A percentile compares a stretch with the other conserved stretches of the same genome.
These are phyloP conservation scores for Stenchaetothrips biformis DNA, from an alignment of 2,888 invertebrate genomes.

Conservation along the genomic window DNA sequence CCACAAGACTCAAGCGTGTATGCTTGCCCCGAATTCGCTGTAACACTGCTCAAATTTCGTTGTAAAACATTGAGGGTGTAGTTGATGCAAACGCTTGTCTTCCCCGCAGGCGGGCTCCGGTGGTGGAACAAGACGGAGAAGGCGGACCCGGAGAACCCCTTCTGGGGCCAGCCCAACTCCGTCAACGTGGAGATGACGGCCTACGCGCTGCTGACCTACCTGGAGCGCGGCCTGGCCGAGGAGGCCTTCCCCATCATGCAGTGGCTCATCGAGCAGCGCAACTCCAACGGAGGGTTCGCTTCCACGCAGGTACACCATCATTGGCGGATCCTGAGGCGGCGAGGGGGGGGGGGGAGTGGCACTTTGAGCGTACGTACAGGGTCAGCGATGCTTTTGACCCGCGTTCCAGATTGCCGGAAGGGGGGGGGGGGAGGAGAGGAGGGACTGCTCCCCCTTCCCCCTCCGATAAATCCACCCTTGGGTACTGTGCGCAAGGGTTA, in stretches of 20 bases:
- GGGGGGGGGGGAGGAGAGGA: too few relatives aligned
- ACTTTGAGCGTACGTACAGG: too few relatives aligned
- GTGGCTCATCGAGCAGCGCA: constrained; percentile 67
- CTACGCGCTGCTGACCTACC: constrained; percentile 70
- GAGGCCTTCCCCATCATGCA: constrained; percentile 59
- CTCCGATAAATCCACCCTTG: too few relatives aligned
- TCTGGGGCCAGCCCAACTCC: constrained; percentile 56
- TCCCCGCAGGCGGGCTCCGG: constrained; percentile 55
- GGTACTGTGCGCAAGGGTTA: too few relatives aligned
- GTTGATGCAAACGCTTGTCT: constrained; percentile 36
- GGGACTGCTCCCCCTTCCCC: too few relatives aligned
- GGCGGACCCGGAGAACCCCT: constrained; percentile 57
- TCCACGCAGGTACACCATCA: constrained; percentile 59
- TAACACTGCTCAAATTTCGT: not conserved
- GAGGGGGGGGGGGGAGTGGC: too few relatives aligned
- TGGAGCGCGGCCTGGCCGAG: constrained; percentile 47
- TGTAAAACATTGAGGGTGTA: not conserved
- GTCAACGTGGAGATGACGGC: constrained; percentile 80
- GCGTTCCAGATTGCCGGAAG: too few relatives aligned
- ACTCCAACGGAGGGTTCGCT: constrained; percentile 63
- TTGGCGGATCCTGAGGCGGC: too few relatives aligned
- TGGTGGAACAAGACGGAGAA: constrained; percentile 71
- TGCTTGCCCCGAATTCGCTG: not conserved
- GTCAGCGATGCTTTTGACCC: too few relatives aligned
- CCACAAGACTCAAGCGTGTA: too few relatives aligned